Base-by-base conservation (phyloP, 2,888 invertebrate species). In the Diarsia mendica region DNA sequence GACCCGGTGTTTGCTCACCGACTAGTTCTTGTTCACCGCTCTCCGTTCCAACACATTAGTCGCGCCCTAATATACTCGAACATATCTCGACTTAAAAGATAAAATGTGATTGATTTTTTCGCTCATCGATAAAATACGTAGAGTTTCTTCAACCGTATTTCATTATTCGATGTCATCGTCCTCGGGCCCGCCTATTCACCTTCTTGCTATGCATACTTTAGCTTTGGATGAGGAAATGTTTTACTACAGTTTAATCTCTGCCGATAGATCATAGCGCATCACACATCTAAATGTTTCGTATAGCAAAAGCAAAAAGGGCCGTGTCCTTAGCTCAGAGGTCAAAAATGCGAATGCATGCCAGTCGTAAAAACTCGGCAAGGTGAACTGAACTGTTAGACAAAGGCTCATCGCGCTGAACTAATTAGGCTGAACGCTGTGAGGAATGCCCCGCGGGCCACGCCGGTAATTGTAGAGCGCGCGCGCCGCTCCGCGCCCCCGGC, bases 351-450 rank as follows among this genome's bases (percentile, higher is more conserved):
- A 82, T 86, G 87, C 84, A 81, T 77, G 86, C 85, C 85, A 88
- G 84, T 91, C 90, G 91, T 93, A 93, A 94, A 94, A 93, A 93
- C 88, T 87, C 83, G 87, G 91, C 95, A 95, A 95, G 95, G 95
- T 95, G 95, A 95, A 91, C 91, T 92, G 92, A 95, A 91, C 91
- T 93, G 94, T 94, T 95, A 95, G 94, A 96, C 95, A 95, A 96
- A 96, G 94, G 92, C 95, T 93, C 95, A 94, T 95, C 95, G 92
- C 90, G 91, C 89, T 92, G 91, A 90, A 90, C 91, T 94, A 95
- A 95, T 96, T 95, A 95, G 94, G 91, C 90, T 90, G 90, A 89
- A 89, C 93, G 91, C 88, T 89, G 90, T 89, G 89, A 90, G 93
- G 94, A 95, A 95, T 95, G 93, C 92, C 93, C 95, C 94, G 91